Conservation (phyloP, 1,140 invertebrate species). For the Papilio machaon region DNA sequence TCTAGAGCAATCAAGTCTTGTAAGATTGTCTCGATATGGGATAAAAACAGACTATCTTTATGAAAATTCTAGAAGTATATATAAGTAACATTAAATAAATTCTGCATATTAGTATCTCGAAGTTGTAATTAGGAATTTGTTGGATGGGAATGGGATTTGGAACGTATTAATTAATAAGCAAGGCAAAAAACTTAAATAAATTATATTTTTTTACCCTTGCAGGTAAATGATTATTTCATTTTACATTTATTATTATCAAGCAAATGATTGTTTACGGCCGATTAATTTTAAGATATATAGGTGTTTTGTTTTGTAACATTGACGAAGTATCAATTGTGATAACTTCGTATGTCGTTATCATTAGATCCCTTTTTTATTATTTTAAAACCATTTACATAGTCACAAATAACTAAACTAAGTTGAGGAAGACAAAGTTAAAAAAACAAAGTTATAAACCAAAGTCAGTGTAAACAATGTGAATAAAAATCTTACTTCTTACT, state of each 20-base stretch:
- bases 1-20: constrained; percentile 14
- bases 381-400: too few species aligned
- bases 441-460: too few species aligned
- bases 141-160: background rate
- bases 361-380: background rate
- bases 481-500: too few species aligned
- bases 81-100: too few species aligned
- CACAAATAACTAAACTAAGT: too few species aligned
- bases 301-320: background rate
- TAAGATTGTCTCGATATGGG: background rate
- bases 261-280: background rate
- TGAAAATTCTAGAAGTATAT: background rate
- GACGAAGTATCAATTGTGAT: background rate
- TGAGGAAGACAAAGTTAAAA: too few species aligned
- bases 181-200: background rate
- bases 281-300: constrained; percentile 7
- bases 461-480: too few species aligned
- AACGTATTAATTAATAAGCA: background rate
- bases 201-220: background rate
- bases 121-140: too few species aligned
- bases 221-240: background rate
- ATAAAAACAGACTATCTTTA: background rate
- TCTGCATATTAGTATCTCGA: too few species aligned
- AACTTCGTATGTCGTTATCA: background rate
- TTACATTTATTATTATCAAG: background rate